Conservation (phyloP, 2,113 vertebrate genomes). For the Caloenas nicobarica region DNA sequence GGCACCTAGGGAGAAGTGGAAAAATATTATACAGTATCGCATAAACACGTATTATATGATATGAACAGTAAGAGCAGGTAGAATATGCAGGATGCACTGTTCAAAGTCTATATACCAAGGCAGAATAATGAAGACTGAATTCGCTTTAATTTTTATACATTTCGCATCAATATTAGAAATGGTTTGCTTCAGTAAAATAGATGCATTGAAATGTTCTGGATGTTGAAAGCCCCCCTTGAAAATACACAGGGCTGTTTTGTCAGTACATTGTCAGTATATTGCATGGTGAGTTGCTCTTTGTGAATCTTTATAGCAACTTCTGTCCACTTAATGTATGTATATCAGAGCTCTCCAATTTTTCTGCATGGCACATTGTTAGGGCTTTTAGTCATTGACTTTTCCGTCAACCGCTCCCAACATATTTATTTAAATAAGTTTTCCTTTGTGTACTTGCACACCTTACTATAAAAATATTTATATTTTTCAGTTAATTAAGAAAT, state of each 20-base stretch:
- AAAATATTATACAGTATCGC: neutral
- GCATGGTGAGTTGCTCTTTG: neutral
- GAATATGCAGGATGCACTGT: neutral
- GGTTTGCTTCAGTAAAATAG: neutral
- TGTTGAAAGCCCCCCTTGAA: neutral
- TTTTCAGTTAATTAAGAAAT: constrained; percentile 24
- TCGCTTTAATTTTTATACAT: neutral
- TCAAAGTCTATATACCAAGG: neutral
- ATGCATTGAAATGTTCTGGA: neutral
- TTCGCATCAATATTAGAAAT: neutral
- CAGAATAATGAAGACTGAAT: neutral
- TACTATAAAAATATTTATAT: neutral
- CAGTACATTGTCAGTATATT: neutral
- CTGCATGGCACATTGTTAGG: neutral
- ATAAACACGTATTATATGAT: neutral
- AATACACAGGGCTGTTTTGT: neutral
- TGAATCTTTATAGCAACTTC: neutral
- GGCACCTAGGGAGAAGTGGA: neutral
- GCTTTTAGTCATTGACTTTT: neutral
- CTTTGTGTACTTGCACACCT: neutral
- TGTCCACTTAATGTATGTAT: neutral
- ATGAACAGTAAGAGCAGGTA: neutral
- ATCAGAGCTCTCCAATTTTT: neutral
- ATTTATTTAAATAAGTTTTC: neutral
- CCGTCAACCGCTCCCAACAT: neutral